Conservation (phyloP, 2,888 invertebrate genomes). For the Drosophila glabriapex region DNA sequence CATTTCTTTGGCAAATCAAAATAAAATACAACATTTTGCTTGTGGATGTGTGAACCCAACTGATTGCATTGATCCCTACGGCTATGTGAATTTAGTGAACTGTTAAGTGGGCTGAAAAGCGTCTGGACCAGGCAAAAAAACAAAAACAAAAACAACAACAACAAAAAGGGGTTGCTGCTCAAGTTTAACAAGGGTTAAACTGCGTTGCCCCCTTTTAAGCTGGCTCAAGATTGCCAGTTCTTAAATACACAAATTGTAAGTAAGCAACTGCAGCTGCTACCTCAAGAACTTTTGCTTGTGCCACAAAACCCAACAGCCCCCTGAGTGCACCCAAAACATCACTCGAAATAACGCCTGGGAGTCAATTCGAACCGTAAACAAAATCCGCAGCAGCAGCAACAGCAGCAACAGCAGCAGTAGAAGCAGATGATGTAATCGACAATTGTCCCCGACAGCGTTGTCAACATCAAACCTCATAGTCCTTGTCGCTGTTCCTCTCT, state of each 20-base stretch:
- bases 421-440: constrained; percentile 50
- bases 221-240: constrained; percentile 42
- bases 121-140: constrained; percentile 17
- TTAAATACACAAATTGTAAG: constrained; percentile 1
- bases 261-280: constrained; percentile 28
- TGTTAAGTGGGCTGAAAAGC: constrained; percentile 48
- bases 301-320: constrained; percentile 11
- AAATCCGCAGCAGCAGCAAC: constrained; percentile 2
- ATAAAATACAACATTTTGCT: constrained; percentile 14
- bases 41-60: constrained; percentile 22
- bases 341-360: constrained; percentile 58
- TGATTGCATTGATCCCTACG: constrained; percentile 46
- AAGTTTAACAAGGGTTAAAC: constrained; percentile 78
- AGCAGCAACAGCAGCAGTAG: neutral
- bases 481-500: constrained; percentile 5
- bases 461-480: constrained; percentile 34
- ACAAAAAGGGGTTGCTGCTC: constrained; percentile 55
- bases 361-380: constrained; percentile 26
- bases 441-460: constrained; percentile 41
- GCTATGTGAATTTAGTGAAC: constrained; percentile 58
- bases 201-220: constrained; percentile 60
- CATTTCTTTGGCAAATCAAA: constrained; percentile 50
- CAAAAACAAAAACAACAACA: neutral
- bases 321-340: constrained; percentile 61
- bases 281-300: constrained; percentile 20